Evolutionary conservation across 2,797 vertebrate species (phyloP), one percentile per base, ranked within the genome.

Genomic region (Rousettus madagascariensis): DNA sequence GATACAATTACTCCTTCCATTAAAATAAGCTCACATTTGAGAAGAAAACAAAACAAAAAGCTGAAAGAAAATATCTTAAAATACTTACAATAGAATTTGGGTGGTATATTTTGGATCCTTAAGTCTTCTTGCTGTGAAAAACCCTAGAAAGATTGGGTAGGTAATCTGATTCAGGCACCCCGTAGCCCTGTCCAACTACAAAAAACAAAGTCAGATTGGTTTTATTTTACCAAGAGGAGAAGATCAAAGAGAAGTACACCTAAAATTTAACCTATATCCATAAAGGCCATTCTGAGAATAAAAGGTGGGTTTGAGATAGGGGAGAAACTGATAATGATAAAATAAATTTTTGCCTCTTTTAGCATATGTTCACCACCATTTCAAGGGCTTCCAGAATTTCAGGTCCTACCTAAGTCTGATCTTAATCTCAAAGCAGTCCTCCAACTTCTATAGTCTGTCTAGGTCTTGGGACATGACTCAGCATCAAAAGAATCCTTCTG

Each of bases 11-110:
- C 26, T 83, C 41, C 8, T 82, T 19, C 9, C 51, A 68, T 72
- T 36, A 78, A 86, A 86, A 80, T 88, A 83, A 77, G 19, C 51
- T 91, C n/a, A 80, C 26, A 91, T 10, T 46, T 57, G 10, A 38
- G 8, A 30, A n/a, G 41, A 53, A 69, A 74, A 61, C 49, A 74
- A 91, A 63, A 61, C 6, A 8, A n/a, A 17, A 63, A 79, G 1
- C 22, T 69, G 6, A 24, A 74, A 72, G 9, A 36, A 91, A 90
- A 75, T 69, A 79, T 12, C 20, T n/a, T 63, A 49, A 93, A 63
- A 49, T 71, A 77, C 61, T 28, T 75, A 17, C 11, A 88, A 9
- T 69, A 72, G 33, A 28, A 17, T 71, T 63, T 86, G 57, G 8
- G 20, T 24, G 46, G 16, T 55, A 13, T 41, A 43, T 65, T 87